Percentiles rank a stretch among this genome's conserved stretches.
Evolutionary conservation across 2,797 vertebrate genomes (phyloP).

Genomic region (Cygnus olor): DNA sequence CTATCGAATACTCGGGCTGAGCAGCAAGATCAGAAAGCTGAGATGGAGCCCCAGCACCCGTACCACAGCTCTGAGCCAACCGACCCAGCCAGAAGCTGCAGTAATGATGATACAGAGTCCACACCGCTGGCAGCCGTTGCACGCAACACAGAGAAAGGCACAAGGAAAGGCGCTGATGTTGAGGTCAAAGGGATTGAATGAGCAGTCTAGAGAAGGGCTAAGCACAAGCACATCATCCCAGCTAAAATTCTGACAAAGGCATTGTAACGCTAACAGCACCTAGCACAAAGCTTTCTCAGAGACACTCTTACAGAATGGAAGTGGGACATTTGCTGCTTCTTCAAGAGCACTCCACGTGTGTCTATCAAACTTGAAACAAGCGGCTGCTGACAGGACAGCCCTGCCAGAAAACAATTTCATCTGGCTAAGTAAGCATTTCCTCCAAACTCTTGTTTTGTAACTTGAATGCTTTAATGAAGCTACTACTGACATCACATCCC

Average conservation of each 20-base stretch:
- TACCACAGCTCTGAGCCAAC: accelerated
- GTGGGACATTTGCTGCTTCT: accelerated
- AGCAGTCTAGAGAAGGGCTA: neutral
- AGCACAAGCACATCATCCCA: neutral
- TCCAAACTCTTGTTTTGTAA: neutral
- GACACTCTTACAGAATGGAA: neutral
- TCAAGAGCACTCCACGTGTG: accelerated
- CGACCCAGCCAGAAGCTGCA: accelerated
- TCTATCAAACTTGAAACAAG: neutral
- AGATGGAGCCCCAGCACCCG: accelerated
- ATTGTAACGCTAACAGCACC: accelerated
- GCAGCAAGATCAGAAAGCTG: accelerated
- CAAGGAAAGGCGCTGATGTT: accelerated
- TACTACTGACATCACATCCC: neutral
- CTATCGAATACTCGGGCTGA: neutral
- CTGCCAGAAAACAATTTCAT: neutral
- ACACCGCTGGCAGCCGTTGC: accelerated
- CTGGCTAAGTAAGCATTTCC: neutral
- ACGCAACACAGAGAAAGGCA: neutral
- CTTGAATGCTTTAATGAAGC: neutral
- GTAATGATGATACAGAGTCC: accelerated
- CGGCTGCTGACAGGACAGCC: neutral
- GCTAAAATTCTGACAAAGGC: neutral
- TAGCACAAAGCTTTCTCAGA: neutral
- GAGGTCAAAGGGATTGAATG: accelerated